Evolutionary conservation across 2,888 invertebrate species (phyloP).

Genomic region (Xylota sylvarum): DNA sequence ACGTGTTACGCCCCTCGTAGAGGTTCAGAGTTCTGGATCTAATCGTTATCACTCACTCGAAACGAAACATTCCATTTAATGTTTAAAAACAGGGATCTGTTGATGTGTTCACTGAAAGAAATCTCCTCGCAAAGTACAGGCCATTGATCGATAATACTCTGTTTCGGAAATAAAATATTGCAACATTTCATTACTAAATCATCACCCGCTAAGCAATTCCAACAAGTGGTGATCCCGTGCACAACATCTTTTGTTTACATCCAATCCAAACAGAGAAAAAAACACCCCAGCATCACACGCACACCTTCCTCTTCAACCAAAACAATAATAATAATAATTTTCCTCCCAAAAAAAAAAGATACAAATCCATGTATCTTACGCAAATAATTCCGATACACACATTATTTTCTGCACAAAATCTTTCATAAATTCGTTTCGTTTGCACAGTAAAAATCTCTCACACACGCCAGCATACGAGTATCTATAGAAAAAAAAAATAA

Average conservation of each 20-base stretch:
- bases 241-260: conserved; percentile 29
- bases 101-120: no score
- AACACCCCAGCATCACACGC: neutral
- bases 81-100: no score
- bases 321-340: conserved; percentile 16
- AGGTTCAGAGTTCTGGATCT: no score
- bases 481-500: conserved; percentile 1
- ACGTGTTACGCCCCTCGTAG: no score
- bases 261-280: neutral
- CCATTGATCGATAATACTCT: no score
- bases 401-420: conserved; percentile 29
- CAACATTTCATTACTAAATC: neutral
- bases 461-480: neutral
- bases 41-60: no score
- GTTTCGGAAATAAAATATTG: neutral
- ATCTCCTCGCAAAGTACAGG: no score
- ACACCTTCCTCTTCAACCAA: conserved; percentile 4
- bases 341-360: conserved; percentile 4
- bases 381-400: conserved; percentile 44
- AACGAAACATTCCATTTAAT: no score
- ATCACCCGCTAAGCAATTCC: conserved; percentile 35
- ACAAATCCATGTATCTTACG: conserved; percentile 33
- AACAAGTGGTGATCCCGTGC: conserved; percentile 39
- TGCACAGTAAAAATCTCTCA: conserved; percentile 13
- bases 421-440: conserved; percentile 24